Conservation (phyloP, 2,888 invertebrate genomes). For the Pachymerium ferrugineum region DNA sequence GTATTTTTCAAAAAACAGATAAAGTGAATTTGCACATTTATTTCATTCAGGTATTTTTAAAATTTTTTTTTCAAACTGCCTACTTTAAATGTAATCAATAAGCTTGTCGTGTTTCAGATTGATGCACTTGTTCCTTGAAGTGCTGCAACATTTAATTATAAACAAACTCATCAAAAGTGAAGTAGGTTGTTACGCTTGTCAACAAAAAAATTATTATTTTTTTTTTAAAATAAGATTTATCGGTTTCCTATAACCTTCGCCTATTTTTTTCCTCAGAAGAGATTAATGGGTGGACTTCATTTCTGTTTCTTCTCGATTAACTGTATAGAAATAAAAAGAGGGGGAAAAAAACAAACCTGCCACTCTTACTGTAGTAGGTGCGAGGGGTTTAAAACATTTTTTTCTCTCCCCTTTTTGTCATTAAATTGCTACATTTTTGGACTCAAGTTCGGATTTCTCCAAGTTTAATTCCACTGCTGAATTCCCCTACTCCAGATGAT, state of each 20-base stretch:
- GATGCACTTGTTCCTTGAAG: not conserved
- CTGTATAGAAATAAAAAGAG: not conserved
- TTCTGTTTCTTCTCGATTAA: conserved; percentile 8
- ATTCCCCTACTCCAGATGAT: not conserved
- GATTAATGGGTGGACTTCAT: not conserved
- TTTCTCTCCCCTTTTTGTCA: no score
- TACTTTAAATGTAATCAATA: not conserved
- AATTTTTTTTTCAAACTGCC: not conserved
- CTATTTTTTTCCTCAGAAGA: not conserved
- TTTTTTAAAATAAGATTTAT: conserved; percentile 16
- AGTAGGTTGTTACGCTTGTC: not conserved
- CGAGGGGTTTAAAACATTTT: no score
- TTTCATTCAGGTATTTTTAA: not conserved
- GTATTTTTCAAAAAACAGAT: not conserved
- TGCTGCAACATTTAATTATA: not conserved
- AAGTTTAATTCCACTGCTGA: not conserved
- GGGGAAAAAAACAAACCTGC: not conserved
- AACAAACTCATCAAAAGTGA: not conserved
- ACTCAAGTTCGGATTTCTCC: not conserved
- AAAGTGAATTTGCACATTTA: not conserved
- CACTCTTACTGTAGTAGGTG: not conserved
- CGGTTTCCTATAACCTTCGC: conserved; percentile 15
- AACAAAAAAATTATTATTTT: not conserved
- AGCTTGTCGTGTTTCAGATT: not conserved
- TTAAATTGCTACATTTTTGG: not conserved